phyloP scores from a whole-genome alignment of 2,113 vertebrate genomes.

The Sprattus sprattus region DNA sequence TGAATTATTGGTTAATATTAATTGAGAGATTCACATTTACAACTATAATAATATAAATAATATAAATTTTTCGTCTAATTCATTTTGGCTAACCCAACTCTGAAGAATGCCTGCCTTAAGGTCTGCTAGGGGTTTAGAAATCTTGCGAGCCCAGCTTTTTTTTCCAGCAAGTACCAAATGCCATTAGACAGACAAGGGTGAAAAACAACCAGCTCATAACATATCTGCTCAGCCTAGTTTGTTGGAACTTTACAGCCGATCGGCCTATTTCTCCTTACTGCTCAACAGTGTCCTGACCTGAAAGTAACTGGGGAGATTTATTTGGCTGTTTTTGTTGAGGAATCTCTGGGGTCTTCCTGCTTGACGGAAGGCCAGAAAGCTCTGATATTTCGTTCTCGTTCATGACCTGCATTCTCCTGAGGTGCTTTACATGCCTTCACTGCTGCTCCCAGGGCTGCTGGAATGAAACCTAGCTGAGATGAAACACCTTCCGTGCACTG shows the following conservation, averaged over 20 bases:
- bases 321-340: constrained; percentile 24
- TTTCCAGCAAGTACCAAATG: background rate
- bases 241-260: background rate
- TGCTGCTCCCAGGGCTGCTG: constrained; percentile 9
- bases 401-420: constrained; percentile 43
- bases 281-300: background rate
- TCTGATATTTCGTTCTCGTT: constrained; percentile 22
- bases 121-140: too few relatives aligned
- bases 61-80: too few relatives aligned
- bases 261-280: background rate
- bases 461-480: background rate
- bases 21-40: too few relatives aligned
- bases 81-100: too few relatives aligned
- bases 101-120: too few relatives aligned
- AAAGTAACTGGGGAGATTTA: background rate
- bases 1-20: too few relatives aligned
- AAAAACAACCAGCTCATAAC: background rate
- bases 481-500: background rate
- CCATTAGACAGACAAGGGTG: background rate
- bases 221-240: background rate
- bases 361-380: too few relatives aligned
- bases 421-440: constrained; percentile 46
- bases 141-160: background rate
- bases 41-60: too few relatives aligned
- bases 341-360: constrained; percentile 30